phyloP scores from a whole-genome alignment of 2,113 vertebrate genomes.

The Pogona vitticeps region DNA sequence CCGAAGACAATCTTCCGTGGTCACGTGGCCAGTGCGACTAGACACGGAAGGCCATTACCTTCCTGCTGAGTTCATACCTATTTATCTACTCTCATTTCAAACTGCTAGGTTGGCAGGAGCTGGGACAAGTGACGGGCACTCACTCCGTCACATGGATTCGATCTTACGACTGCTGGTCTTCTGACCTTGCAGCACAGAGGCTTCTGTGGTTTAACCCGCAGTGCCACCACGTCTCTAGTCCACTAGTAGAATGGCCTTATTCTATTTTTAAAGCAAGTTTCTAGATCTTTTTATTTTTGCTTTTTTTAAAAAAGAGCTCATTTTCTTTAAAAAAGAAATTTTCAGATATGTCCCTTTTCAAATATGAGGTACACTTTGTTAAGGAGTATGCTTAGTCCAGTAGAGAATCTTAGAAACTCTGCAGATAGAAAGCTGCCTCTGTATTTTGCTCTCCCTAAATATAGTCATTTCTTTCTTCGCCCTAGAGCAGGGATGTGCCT shows the following conservation, averaged over 20 bases:
- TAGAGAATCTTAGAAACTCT: neutral
- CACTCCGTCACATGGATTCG: too few species aligned
- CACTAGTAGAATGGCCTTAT: neutral
- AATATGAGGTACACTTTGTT: neutral
- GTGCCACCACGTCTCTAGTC: too few species aligned
- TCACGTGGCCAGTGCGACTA: too few species aligned
- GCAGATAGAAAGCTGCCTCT: neutral
- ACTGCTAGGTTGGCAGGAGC: too few species aligned
- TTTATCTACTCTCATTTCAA: too few species aligned
- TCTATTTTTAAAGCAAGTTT: too few species aligned
- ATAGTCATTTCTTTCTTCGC: neutral
- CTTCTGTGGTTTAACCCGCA: neutral
- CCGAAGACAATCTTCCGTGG: too few species aligned
- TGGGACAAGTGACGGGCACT: too few species aligned
- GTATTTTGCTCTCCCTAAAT: neutral
- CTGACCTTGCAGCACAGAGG: neutral
- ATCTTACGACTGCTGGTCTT: too few species aligned
- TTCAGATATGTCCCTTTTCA: neutral
- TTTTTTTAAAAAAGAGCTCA: neutral
- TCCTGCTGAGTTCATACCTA: too few species aligned
- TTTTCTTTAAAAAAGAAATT: neutral
- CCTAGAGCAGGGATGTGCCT: neutral
- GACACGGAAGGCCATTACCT: too few species aligned
- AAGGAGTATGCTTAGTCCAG: neutral
- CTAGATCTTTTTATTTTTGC: neutral